Conservation (phyloP, 2,113 vertebrate genomes). For the Pygoscelis antarcticus region DNA sequence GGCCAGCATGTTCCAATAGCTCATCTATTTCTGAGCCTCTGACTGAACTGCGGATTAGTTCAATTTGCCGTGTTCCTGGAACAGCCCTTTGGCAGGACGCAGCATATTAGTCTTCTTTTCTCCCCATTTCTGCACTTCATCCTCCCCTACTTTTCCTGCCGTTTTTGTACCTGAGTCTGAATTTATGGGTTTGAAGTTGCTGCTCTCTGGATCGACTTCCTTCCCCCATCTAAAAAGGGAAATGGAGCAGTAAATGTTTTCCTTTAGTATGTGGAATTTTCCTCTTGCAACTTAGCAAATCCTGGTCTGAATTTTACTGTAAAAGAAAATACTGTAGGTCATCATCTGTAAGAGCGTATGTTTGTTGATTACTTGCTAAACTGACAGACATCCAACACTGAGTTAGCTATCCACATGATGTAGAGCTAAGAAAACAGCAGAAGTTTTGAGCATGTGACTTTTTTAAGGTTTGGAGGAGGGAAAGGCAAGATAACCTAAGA, state of each 20-base stretch:
- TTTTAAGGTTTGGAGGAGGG: neutral
- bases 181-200: neutral
- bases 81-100: neutral
- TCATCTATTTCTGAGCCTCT: constrained; percentile 10
- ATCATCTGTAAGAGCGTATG: neutral
- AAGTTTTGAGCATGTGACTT: neutral
- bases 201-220: neutral
- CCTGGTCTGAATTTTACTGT: neutral
- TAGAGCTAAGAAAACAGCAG: neutral
- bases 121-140: neutral
- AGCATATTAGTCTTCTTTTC: neutral
- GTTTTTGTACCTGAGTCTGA: neutral
- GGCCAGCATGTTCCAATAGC: neutral
- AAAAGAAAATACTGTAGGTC: neutral
- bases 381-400: neutral
- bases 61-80: neutral
- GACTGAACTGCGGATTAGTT: neutral
- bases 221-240: neutral
- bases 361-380: neutral
- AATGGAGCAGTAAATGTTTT: neutral
- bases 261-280: neutral
- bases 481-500: neutral
- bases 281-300: neutral
- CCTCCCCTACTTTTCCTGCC: neutral
- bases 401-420: neutral